Evolutionary conservation across 2,797 vertebrate species (phyloP).

Genomic region (Neostethus bicornis): DNA sequence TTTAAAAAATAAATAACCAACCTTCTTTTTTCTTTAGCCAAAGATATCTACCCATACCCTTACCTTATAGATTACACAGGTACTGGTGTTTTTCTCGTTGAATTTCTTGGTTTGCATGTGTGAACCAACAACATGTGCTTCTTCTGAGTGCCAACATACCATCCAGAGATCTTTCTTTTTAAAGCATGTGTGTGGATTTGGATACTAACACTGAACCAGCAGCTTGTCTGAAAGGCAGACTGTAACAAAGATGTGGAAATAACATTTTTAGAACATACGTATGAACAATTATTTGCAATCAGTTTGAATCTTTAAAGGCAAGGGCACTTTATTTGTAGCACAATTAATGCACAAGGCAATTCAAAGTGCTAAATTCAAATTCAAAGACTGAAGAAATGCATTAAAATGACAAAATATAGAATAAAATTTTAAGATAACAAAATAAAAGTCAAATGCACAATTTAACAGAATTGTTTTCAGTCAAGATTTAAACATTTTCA

Average conservation of each 20-base stretch:
- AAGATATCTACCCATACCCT: slow-evolving; percentile 84
- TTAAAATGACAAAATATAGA: too few species aligned
- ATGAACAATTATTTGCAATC: background rate
- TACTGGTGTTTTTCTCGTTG: slow-evolving; percentile 56
- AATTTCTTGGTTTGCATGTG: slow-evolving; percentile 26
- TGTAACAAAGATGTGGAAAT: background rate
- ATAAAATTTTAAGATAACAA: too few species aligned
- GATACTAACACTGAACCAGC: slow-evolving; percentile 34
- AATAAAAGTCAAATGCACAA: too few species aligned
- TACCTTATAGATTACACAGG: slow-evolving; percentile 84
- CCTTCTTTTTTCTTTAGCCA: slow-evolving; percentile 44
- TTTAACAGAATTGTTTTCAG: too few species aligned
- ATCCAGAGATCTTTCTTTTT: slow-evolving; percentile 19
- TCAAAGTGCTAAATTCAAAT: too few species aligned
- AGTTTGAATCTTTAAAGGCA: too few species aligned
- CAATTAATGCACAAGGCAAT: too few species aligned
- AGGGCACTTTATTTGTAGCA: too few species aligned
- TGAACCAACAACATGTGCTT: slow-evolving; percentile 16
- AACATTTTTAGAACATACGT: too few species aligned
- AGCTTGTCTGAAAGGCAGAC: background rate
- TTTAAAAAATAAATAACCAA: slow-evolving; percentile 39
- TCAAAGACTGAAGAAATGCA: too few species aligned
- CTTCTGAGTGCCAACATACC: slow-evolving; percentile 1
- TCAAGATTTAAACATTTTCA: too few species aligned
- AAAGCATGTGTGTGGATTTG: slow-evolving; percentile 49